These are phyloP conservation scores for Baronia brevicornis DNA, from an alignment of 2,888 invertebrate genomes.

Conservation along the genomic window DNA sequence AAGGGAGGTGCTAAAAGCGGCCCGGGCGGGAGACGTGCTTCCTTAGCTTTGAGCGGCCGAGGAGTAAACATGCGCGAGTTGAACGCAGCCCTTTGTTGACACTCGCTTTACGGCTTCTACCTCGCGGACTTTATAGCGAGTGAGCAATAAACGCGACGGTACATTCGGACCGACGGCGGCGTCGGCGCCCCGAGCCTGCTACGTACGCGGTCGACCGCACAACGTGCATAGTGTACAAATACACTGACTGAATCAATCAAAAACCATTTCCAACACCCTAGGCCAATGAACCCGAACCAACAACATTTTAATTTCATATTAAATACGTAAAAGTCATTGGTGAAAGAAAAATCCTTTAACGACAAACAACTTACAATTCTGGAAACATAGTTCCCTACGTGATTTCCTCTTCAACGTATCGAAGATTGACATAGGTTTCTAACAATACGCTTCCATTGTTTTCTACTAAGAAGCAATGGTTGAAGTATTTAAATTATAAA, in stretches of 20 bases:
- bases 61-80: conserved; percentile 62
- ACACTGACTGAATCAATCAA: neutral
- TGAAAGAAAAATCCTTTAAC: conserved; percentile 27
- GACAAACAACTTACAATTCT: conserved; percentile 43
- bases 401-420: conserved; percentile 56
- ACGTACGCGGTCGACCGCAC: conserved; percentile 12
- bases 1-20: conserved; percentile 73
- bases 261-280: no score
- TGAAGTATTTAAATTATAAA: conserved; percentile 60
- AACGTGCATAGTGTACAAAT: neutral
- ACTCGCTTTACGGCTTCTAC: conserved; percentile 60
- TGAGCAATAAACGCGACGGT: conserved; percentile 44
- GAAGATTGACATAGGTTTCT: conserved; percentile 39
- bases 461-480: conserved; percentile 58
- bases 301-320: conserved; percentile 17
- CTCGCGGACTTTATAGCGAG: conserved; percentile 42
- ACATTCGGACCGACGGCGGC: conserved; percentile 21
- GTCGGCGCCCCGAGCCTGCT: conserved; percentile 14
- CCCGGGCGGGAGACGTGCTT: conserved; percentile 66
- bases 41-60: conserved; percentile 68
- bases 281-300: no score
- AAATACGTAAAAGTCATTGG: conserved; percentile 19
- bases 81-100: conserved; percentile 68
- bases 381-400: conserved; percentile 48
- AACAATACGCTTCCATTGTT: conserved; percentile 54